phyloP scores from a whole-genome alignment of 2,888 invertebrate species.

The Polyommatus iphigenia region DNA sequence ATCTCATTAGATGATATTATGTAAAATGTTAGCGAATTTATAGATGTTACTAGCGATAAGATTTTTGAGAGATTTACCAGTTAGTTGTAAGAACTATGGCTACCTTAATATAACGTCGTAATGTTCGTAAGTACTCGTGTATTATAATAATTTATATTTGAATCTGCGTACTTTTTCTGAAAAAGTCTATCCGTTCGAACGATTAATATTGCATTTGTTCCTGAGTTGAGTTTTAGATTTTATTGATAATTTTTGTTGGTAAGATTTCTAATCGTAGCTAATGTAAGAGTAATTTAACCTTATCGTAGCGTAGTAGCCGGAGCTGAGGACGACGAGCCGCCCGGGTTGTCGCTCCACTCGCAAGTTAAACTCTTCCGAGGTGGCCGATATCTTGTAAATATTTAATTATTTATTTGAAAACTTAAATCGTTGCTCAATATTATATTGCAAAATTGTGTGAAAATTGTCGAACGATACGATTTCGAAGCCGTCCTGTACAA shows the following conservation, averaged over 20 bases:
- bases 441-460: constrained; percentile 43
- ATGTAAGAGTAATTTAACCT: constrained; percentile 70
- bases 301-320: constrained; percentile 57
- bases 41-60: constrained; percentile 68
- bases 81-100: constrained; percentile 74
- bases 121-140: constrained; percentile 76
- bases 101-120: constrained; percentile 70
- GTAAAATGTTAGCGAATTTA: constrained; percentile 78
- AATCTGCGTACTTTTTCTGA: constrained; percentile 67
- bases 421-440: constrained; percentile 46
- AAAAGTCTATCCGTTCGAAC: constrained; percentile 69
- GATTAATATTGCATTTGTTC: constrained; percentile 80
- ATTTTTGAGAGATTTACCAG: constrained; percentile 77
- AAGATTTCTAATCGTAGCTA: constrained; percentile 63
- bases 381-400: constrained; percentile 49
- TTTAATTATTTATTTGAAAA: constrained; percentile 46
- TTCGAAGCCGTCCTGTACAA: constrained; percentile 69
- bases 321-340: constrained; percentile 61
- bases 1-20: constrained; percentile 78
- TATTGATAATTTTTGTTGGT: constrained; percentile 68
- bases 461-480: constrained; percentile 62
- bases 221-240: constrained; percentile 79
- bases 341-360: constrained; percentile 29
- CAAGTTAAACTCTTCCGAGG: constrained; percentile 38
- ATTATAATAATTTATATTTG: constrained; percentile 72